phyloP scores from a whole-genome alignment of 2,888 invertebrate genomes.

The Sinelater perroti region DNA sequence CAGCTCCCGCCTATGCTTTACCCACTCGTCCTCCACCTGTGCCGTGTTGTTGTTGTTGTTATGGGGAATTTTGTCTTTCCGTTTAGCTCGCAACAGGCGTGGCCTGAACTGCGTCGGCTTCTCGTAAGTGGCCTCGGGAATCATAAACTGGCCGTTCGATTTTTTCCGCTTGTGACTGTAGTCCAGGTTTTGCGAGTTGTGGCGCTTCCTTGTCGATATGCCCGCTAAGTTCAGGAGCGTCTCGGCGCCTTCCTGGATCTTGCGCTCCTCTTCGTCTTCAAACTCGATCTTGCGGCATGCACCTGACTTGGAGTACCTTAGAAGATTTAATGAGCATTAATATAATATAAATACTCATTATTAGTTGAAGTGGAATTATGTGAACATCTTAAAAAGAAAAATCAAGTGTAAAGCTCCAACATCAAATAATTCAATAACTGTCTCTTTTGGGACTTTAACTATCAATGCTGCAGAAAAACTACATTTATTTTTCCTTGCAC shows the following conservation, averaged over 20 bases:
- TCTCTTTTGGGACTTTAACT: no score
- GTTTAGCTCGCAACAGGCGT: slow-evolving; percentile 53
- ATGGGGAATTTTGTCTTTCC: slow-evolving; percentile 49
- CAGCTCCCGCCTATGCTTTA: slow-evolving; percentile 55
- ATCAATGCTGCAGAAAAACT: no score
- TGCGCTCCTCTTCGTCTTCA: slow-evolving; percentile 73
- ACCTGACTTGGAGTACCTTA: slow-evolving; percentile 24
- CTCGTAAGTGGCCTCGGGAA: slow-evolving; percentile 43
- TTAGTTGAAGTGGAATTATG: no score
- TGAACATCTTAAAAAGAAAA: no score
- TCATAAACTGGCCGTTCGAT: slow-evolving; percentile 24
- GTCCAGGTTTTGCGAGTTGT: slow-evolving; percentile 41
- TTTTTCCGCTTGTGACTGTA: slow-evolving; percentile 28
- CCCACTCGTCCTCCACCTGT: slow-evolving; percentile 54
- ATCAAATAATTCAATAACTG: no score
- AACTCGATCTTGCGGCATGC: slow-evolving; percentile 54
- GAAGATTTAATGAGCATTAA: slow-evolving; percentile 7
- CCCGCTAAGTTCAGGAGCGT: slow-evolving; percentile 80
- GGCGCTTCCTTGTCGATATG: slow-evolving; percentile 55
- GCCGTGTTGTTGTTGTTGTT: slow-evolving; percentile 45
- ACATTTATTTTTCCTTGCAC: no score
- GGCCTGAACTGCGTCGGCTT: slow-evolving; percentile 56
- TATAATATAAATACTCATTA: no score
- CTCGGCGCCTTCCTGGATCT: slow-evolving; percentile 81
- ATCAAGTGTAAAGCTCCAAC: no score